Evolutionary conservation across 1,140 invertebrate species (phyloP).

Genomic region (Aphaenogaster rudis): DNA sequence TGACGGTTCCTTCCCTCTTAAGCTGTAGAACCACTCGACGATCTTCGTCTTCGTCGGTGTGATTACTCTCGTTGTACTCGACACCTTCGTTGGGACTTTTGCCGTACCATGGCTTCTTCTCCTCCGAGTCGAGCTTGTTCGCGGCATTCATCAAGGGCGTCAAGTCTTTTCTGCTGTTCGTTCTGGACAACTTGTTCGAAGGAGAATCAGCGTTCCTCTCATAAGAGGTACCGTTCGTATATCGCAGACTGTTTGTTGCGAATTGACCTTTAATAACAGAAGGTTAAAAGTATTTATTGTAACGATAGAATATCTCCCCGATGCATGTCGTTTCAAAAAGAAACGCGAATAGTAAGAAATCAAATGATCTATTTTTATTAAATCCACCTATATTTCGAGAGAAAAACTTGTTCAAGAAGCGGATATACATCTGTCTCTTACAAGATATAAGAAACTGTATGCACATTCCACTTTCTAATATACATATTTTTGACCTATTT

Average conservation of each 20-base stretch:
- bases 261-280: constrained; percentile 73
- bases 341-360: not conserved
- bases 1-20: constrained; percentile 93
- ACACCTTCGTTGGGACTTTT: constrained; percentile 86
- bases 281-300: not conserved
- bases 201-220: constrained; percentile 81
- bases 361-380: not conserved
- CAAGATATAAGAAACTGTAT: not conserved
- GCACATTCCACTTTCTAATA: not conserved
- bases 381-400: not conserved
- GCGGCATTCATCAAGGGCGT: constrained; percentile 88
- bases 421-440: not conserved
- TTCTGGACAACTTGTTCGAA: constrained; percentile 85
- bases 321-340: not conserved
- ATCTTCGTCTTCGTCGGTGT: constrained; percentile 88
- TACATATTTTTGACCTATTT: constrained; percentile 6
- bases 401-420: not conserved
- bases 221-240: constrained; percentile 82
- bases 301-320: not conserved
- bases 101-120: constrained; percentile 90
- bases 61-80: constrained; percentile 86
- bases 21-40: constrained; percentile 89
- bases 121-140: constrained; percentile 88
- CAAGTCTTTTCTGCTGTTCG: constrained; percentile 88
- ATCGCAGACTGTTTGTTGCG: constrained; percentile 86